Conservation (phyloP, 2,888 invertebrate genomes). For the Polydrusus cervinus region DNA sequence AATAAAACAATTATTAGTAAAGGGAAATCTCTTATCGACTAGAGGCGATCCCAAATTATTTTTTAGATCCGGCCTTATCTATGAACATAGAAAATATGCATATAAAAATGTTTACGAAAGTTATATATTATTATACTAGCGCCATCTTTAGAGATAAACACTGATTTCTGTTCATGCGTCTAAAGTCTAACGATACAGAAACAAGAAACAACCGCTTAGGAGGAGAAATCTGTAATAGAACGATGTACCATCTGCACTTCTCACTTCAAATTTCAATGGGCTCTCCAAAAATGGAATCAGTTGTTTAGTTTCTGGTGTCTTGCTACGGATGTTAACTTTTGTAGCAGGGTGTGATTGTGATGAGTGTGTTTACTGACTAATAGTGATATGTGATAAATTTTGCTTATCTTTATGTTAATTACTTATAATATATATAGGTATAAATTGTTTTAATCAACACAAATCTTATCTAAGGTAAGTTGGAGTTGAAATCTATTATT, state of each 20-base stretch:
- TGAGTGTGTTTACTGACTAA: background rate
- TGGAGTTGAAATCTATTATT: too few species aligned
- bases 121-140: background rate
- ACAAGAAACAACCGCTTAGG: background rate
- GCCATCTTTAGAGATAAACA: background rate
- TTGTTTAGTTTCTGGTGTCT: conserved; percentile 5
- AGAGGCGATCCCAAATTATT: too few species aligned
- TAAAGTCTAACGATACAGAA: too few species aligned
- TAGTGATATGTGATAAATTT: background rate
- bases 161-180: background rate
- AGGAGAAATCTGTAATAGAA: background rate
- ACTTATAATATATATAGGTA: background rate
- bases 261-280: background rate
- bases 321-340: conserved; percentile 6
- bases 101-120: too few species aligned
- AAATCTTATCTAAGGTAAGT: background rate
- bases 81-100: too few species aligned
- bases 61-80: too few species aligned
- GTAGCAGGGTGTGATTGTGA: conserved; percentile 4
- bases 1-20: too few species aligned
- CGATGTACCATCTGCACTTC: background rate
- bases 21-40: too few species aligned
- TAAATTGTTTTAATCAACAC: background rate
- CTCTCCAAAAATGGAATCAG: conserved; percentile 22
- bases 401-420: conserved; percentile 8